phyloP scores from a whole-genome alignment of 2,888 invertebrate species.

The Vanessa cardui region DNA sequence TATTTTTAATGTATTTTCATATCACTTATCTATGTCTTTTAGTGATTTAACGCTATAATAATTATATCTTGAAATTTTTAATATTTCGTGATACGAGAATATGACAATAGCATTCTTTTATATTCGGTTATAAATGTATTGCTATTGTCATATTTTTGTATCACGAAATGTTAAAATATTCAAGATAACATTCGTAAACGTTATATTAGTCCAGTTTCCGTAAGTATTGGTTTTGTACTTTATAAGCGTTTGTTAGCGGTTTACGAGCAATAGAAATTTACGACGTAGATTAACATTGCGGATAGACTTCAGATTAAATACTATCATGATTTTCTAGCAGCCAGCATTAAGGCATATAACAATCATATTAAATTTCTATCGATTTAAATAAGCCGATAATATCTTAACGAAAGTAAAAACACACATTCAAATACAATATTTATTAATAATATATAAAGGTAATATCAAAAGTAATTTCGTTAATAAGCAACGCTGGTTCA shows the following conservation, averaged over 20 bases:
- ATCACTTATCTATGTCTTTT: too few species aligned
- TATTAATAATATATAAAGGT: too few species aligned
- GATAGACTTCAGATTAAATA: conserved; percentile 23
- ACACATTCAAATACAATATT: neutral
- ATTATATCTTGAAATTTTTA: too few species aligned
- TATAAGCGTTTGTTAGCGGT: conserved; percentile 27
- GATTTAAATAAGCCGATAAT: neutral
- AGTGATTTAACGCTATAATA: too few species aligned
- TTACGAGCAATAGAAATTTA: conserved; percentile 28
- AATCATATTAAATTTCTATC: neutral
- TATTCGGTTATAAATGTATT: too few species aligned
- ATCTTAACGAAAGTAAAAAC: neutral
- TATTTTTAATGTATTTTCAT: too few species aligned
- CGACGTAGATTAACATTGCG: conserved; percentile 22
- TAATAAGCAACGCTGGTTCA: too few species aligned
- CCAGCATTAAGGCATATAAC: conserved; percentile 1
- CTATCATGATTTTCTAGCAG: conserved; percentile 17
- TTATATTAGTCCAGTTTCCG: conserved; percentile 25
- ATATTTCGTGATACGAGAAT: too few species aligned
- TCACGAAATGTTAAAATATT: conserved; percentile 29
- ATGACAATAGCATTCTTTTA: too few species aligned
- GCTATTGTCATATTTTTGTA: conserved; percentile 3
- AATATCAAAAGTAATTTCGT: too few species aligned
- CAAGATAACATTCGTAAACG: conserved; percentile 24
- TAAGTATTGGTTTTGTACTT: conserved; percentile 27